These are phyloP conservation scores for Drosophila suzukii DNA, from an alignment of 1,140 invertebrate species.

Conservation along the genomic window DNA sequence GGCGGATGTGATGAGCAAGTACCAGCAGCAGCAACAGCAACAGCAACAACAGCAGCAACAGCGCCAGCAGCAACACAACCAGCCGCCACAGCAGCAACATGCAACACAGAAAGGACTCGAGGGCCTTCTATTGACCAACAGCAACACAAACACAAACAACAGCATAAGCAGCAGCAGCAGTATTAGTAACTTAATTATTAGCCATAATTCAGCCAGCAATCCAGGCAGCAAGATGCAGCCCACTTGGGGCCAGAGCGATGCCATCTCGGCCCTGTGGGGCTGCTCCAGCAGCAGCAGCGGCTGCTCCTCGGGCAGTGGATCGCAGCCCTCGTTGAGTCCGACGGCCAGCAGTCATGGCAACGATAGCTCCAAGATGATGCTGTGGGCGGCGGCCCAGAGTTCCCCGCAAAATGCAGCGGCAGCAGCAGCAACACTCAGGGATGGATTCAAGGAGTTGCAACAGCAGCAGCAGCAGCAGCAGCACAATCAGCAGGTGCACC, in stretches of 20 bases:
- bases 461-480: constrained; percentile 12
- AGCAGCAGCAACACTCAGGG: constrained; percentile 51
- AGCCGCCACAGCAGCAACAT: constrained; percentile 27
- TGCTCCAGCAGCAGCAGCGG: constrained; percentile 76
- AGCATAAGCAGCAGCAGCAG: constrained; percentile 68
- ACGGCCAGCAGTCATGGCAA: constrained; percentile 79
- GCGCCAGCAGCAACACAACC: constrained; percentile 46
- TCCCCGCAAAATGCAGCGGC: constrained; percentile 52
- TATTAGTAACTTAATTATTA: constrained; percentile 84
- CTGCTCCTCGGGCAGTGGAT: constrained; percentile 76
- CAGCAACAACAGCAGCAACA: constrained; percentile 40
- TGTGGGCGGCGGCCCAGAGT: constrained; percentile 66
- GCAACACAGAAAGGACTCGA: constrained; percentile 35
- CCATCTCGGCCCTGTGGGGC: constrained; percentile 78
- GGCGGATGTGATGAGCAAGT: constrained; percentile 71
- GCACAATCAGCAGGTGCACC: constrained; percentile 17
- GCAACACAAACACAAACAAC: constrained; percentile 41
- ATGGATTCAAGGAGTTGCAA: constrained; percentile 52
- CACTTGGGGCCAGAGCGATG: constrained; percentile 63
- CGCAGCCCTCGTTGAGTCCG: constrained; percentile 80
- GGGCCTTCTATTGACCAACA: constrained; percentile 54
- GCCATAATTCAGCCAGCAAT: constrained; percentile 83
- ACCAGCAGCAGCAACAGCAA: constrained; percentile 60
- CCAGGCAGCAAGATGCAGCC: constrained; percentile 49
- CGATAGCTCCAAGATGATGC: constrained; percentile 66